Evolutionary conservation across 2,888 invertebrate genomes (phyloP).

Genomic region (Harpagoxenus sublaevis): DNA sequence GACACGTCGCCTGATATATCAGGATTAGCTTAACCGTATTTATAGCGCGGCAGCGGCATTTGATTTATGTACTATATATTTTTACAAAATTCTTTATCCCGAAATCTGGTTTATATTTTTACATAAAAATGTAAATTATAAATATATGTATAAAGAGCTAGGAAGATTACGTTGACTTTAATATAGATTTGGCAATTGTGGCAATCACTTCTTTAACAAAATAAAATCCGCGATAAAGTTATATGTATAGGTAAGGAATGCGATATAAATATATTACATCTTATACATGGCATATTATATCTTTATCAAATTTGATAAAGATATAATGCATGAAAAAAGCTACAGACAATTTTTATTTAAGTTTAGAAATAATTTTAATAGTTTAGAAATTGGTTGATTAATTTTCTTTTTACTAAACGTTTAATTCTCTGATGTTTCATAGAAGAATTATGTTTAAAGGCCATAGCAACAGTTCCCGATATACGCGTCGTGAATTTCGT

Average conservation of each 20-base stretch:
- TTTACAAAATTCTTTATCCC: conserved; percentile 2
- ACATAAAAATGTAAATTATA: neutral
- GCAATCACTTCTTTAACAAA: neutral
- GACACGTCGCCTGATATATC: conserved; percentile 48
- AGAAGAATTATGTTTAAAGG: neutral
- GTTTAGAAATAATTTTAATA: neutral
- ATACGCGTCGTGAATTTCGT: conserved; percentile 1
- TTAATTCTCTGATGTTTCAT: neutral
- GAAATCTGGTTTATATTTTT: conserved; percentile 11
- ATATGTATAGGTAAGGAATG: neutral
- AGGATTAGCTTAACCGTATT: conserved; percentile 49
- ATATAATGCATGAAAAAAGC: neutral
- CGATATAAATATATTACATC: neutral
- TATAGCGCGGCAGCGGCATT: conserved; percentile 33
- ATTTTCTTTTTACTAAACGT: neutral
- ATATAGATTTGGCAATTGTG: neutral
- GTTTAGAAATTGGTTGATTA: neutral
- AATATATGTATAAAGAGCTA: neutral
- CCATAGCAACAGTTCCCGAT: neutral
- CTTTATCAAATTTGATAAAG: neutral
- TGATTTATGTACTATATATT: conserved; percentile 46
- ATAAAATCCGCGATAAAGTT: neutral
- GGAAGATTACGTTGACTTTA: neutral
- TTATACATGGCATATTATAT: neutral
- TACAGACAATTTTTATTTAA: neutral